Base-by-base conservation (phyloP, 92 coral and sea anemone genomes). In the Palythoa grandis region DNA sequence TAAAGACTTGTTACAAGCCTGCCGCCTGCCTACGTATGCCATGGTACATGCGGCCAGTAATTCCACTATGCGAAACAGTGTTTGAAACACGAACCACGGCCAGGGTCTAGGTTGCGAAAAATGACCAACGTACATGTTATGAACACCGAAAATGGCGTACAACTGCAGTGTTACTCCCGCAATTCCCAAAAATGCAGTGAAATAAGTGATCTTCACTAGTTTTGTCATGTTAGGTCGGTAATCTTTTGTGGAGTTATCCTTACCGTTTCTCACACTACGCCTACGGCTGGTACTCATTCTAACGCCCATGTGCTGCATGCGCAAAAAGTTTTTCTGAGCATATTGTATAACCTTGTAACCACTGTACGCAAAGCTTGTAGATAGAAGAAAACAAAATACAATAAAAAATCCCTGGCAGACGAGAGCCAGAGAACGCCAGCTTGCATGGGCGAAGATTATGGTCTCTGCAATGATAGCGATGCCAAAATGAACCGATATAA, bases 21-120 rank as follows among this genome's bases (percentile, higher is more conserved):
- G 98, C 65, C 94, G 89, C 61, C 92, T 92, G 76, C 94, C 80
- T 40, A 94, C 98, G 24, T 94, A 94, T 11, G 92, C 93, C 92
- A 94, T 80, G 7, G 98, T 94, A 10, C 95, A 86, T 8, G 88
- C 92, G 25, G 95, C 95, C 2, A 84, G 78, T 29, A 94, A 67
- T 40, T 94, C 98, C 7, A 94, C 95, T 7, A 79, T 48, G 47
- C 98, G 98, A 77, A 86, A 92, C 8, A 90, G 37, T 24, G 95
- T 54, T 63, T 92, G 94, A 70, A 92, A 92, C 11, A 71, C 82
- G 23, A 92, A 20, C 98, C 98, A 94, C 0, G 92, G 91, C 92
- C 95, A 93, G 0, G 98, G 98, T 14, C 88, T 35, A 15, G 98
- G 98, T 24, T 23, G 72, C 22, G 56, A 53, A 20, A 47, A 75